These are phyloP conservation scores for Limonius californicus DNA, from an alignment of 1,140 invertebrate genomes.

Conservation along the genomic window DNA sequence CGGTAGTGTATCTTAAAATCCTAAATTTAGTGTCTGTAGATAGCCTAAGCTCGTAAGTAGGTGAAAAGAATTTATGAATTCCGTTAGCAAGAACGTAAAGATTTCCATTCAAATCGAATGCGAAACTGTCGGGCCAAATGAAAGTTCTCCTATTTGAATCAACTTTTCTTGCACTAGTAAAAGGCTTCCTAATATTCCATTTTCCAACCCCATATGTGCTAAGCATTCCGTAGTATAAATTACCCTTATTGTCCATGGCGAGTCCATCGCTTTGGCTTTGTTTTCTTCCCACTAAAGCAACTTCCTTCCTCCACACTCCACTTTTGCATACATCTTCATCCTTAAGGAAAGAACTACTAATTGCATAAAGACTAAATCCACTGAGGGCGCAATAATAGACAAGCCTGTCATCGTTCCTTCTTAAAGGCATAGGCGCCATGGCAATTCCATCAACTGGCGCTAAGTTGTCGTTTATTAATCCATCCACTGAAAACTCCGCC, in stretches of 20 bases:
- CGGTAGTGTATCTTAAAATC: conserved; percentile 43
- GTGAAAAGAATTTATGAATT: conserved; percentile 55
- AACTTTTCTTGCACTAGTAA: conserved; percentile 53
- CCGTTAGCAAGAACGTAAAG: conserved; percentile 63
- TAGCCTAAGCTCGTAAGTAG: conserved; percentile 21
- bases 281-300: conserved; percentile 58
- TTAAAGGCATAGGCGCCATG: conserved; percentile 52
- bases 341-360: conserved; percentile 55
- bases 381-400: conserved; percentile 64
- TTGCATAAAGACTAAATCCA: conserved; percentile 59
- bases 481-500: conserved; percentile 55
- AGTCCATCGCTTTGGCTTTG: conserved; percentile 64
- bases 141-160: conserved; percentile 60
- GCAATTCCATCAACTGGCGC: conserved; percentile 64
- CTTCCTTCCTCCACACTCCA: conserved; percentile 36
- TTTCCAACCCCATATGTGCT: conserved; percentile 61
- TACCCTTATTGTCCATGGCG: conserved; percentile 62
- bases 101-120: conserved; percentile 60
- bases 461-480: conserved; percentile 50
- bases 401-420: conserved; percentile 48
- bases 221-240: conserved; percentile 63
- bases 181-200: conserved; percentile 57
- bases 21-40: conserved; percentile 40
- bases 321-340: conserved; percentile 49
- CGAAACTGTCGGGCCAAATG: conserved; percentile 70